These are phyloP conservation scores for Eriocheir sinensis DNA, from an alignment of 1,140 invertebrate genomes.

Conservation along the genomic window DNA sequence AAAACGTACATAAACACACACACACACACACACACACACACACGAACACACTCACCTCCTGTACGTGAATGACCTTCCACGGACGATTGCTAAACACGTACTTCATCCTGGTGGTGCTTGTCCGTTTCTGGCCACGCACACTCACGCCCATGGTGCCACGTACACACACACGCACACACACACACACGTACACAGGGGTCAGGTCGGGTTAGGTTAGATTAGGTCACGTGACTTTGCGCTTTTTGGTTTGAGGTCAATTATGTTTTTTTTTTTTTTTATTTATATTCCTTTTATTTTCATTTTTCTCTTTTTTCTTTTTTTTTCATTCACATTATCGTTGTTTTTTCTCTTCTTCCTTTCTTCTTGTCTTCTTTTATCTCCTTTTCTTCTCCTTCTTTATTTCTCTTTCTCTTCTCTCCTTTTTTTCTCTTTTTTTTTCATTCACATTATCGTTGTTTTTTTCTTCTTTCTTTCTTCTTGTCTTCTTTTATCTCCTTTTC, in stretches of 20 bases:
- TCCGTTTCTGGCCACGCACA: constrained; percentile 44
- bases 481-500: too few species aligned
- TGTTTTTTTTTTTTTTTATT: background rate
- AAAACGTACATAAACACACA: background rate
- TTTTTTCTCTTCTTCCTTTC: too few species aligned
- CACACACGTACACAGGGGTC: background rate
- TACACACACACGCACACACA: background rate
- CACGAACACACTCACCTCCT: constrained; percentile 53
- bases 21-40: background rate
- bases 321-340: too few species aligned
- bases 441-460: too few species aligned
- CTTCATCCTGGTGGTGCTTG: constrained; percentile 64
- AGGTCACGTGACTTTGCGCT: background rate
- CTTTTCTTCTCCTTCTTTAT: too few species aligned
- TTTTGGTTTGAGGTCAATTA: background rate
- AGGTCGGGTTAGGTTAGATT: background rate
- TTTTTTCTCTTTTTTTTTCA: too few species aligned
- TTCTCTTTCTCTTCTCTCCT: too few species aligned
- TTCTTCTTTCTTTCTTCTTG: too few species aligned
- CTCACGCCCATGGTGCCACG: constrained; percentile 54
- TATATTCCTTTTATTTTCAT: too few species aligned
- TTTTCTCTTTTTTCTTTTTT: too few species aligned
- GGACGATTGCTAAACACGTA: constrained; percentile 61
- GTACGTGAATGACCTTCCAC: constrained; percentile 64
- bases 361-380: too few species aligned